Percentiles rank a stretch among this genome's conserved stretches.
Conservation (phyloP, 2,113 vertebrate species). For the Pedetes capensis region DNA sequence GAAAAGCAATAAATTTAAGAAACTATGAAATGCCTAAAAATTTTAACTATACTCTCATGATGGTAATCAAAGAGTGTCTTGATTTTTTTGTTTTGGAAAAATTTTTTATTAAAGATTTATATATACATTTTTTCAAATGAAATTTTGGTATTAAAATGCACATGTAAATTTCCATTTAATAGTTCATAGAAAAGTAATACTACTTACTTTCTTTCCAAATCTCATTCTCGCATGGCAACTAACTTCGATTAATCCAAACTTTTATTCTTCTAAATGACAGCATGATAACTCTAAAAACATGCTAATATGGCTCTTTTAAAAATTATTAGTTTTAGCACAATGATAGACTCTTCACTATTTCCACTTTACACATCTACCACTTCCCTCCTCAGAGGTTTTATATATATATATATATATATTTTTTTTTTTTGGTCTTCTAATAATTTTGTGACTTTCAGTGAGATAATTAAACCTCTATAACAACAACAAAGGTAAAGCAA, state of each 20-base stretch:
- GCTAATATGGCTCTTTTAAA: not conserved
- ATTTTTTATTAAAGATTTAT: not conserved
- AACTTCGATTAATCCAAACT: constrained; percentile 24
- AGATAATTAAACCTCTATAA: not conserved
- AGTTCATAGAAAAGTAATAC: not conserved
- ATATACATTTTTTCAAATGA: not conserved
- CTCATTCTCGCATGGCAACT: not conserved
- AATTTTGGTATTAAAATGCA: constrained; percentile 5
- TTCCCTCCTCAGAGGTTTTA: not conserved
- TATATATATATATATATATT: no score
- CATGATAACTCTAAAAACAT: not conserved
- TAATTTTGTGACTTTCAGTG: not conserved
- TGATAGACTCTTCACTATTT: not conserved
- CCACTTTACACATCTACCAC: not conserved
- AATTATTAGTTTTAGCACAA: not conserved
- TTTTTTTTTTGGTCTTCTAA: not conserved
- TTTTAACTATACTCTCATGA: not conserved
- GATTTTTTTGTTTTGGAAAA: not conserved
- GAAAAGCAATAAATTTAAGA: constrained; percentile 19
- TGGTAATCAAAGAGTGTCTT: not conserved
- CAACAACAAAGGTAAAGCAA: not conserved
- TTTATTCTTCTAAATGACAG: constrained; percentile 6
- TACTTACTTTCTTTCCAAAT: not conserved
- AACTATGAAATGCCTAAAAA: not conserved
- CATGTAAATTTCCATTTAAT: not conserved